phyloP scores from a whole-genome alignment of 1,140 invertebrate species.

The Lucilia cuprina region DNA sequence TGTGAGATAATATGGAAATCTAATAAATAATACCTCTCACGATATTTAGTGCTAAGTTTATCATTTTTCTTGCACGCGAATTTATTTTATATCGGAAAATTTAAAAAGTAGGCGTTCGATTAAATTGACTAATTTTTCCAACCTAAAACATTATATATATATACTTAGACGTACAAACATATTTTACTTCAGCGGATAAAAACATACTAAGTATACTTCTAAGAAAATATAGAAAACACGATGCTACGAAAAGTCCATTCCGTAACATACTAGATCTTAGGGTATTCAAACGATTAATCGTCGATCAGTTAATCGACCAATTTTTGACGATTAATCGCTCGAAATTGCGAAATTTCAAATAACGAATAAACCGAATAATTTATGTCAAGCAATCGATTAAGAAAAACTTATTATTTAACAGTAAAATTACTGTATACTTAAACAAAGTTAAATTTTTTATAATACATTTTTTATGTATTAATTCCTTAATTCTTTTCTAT shows the following conservation, averaged over 20 bases:
- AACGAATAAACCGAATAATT: too few species aligned
- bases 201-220: background rate
- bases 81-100: background rate
- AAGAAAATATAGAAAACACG: background rate
- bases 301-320: too few species aligned
- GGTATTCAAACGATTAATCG: too few species aligned
- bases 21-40: conserved; percentile 5
- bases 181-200: background rate
- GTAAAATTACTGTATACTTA: too few species aligned
- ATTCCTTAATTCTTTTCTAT: too few species aligned
- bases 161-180: background rate
- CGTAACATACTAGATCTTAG: conserved; percentile 13
- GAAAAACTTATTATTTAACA: too few species aligned
- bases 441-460: too few species aligned
- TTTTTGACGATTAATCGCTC: too few species aligned
- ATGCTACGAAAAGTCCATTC: background rate
- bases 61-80: background rate
- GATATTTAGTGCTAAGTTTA: background rate
- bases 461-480: too few species aligned
- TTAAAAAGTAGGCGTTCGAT: background rate
- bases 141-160: background rate
- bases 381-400: too few species aligned
- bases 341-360: too few species aligned
- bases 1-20: background rate
- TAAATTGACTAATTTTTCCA: background rate